Evolutionary conservation across 2,888 invertebrate genomes (phyloP).

Genomic region (Graphium colonna): DNA sequence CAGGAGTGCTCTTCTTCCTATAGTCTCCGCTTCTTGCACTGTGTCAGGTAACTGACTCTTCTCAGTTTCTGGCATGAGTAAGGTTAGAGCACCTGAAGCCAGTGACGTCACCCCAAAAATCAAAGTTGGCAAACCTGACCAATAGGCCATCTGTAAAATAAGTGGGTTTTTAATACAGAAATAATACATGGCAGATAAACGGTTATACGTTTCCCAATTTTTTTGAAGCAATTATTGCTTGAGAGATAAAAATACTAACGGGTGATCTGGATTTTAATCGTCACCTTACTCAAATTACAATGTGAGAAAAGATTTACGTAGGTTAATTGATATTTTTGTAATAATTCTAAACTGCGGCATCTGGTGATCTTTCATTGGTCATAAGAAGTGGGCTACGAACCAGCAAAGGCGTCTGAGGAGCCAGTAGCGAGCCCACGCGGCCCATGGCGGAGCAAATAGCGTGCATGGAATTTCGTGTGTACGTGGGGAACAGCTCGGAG

Average conservation of each 20-base stretch:
- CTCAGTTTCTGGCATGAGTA: slow-evolving; percentile 76
- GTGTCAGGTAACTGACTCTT: slow-evolving; percentile 71
- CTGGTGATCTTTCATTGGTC: too few species aligned
- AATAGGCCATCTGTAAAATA: slow-evolving; percentile 59
- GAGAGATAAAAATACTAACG: too few species aligned
- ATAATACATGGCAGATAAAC: too few species aligned
- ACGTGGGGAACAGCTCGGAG: slow-evolving; percentile 87
- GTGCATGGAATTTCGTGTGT: slow-evolving; percentile 82
- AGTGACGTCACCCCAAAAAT: slow-evolving; percentile 72
- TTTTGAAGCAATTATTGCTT: too few species aligned
- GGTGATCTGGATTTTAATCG: too few species aligned
- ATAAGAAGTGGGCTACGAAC: too few species aligned
- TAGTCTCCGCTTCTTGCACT: slow-evolving; percentile 65
- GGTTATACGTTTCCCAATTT: too few species aligned
- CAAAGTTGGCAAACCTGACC: slow-evolving; percentile 68
- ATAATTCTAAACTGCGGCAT: too few species aligned
- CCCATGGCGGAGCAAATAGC: slow-evolving; percentile 85
- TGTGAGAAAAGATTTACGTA: too few species aligned
- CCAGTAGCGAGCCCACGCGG: slow-evolving; percentile 84
- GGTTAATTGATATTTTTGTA: too few species aligned
- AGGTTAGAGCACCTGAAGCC: slow-evolving; percentile 59
- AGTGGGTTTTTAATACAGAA: too few species aligned
- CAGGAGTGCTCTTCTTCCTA: slow-evolving; percentile 38
- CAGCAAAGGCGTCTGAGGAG: slow-evolving; percentile 85
- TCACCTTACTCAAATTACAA: too few species aligned